Conservation (phyloP, 2,113 vertebrate species). For the Cottus gobio region DNA sequence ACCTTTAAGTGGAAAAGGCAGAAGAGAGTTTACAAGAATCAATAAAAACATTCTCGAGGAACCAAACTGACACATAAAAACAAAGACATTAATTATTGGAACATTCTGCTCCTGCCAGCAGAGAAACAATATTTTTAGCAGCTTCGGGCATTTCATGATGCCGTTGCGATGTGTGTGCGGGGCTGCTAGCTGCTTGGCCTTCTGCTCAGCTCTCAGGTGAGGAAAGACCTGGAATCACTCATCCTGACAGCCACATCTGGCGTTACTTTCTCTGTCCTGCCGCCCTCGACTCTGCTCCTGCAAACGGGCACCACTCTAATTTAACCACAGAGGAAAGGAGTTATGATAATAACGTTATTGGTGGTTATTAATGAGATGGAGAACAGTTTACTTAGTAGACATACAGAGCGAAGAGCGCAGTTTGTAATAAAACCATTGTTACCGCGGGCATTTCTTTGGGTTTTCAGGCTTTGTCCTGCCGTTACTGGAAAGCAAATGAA, state of each 20-base stretch:
- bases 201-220: conserved; percentile 75
- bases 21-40: background rate
- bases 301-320: conserved; percentile 58
- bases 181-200: conserved; percentile 41
- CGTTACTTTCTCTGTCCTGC: conserved; percentile 73
- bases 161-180: conserved; percentile 40
- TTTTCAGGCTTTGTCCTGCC: conserved; percentile 50
- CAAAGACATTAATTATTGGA: conserved; percentile 25
- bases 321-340: conserved; percentile 60
- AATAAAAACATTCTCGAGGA: conserved; percentile 11
- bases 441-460: conserved; percentile 24
- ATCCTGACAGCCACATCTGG: conserved; percentile 80
- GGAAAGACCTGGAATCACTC: conserved; percentile 79
- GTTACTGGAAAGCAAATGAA: conserved; percentile 57
- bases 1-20: background rate
- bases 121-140: conserved; percentile 41
- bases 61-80: conserved; percentile 33
- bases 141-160: conserved; percentile 25
- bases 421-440: conserved; percentile 48
- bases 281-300: conserved; percentile 57
- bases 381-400: conserved; percentile 53
- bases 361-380: conserved; percentile 68
- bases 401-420: conserved; percentile 5
- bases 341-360: conserved; percentile 70
- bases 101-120: conserved; percentile 21